Conservation (phyloP, 2,797 vertebrate species). For the Diglossa cyanea region DNA sequence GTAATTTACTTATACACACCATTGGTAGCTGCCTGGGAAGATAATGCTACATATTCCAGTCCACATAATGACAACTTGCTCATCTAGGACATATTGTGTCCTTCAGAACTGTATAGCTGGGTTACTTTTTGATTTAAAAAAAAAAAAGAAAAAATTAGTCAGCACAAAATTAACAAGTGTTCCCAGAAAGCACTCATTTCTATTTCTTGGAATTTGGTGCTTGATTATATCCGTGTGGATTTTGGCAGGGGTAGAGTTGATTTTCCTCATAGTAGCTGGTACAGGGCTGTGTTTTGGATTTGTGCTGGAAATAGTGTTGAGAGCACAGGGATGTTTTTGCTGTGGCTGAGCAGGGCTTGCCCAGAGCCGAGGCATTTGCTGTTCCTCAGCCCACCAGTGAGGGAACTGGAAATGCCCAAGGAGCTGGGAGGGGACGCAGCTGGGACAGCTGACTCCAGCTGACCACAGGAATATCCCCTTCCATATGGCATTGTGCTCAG, state of each 20-base stretch:
- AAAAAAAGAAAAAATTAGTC: background rate
- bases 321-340: background rate
- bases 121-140: background rate
- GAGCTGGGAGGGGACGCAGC: background rate
- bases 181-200: background rate
- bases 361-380: background rate
- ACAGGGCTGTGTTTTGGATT: background rate
- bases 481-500: fast-evolving
- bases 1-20: background rate
- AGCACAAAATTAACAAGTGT: background rate
- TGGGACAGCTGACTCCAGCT: background rate
- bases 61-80: background rate
- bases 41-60: background rate
- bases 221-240: background rate
- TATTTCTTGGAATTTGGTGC: background rate
- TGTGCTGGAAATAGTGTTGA: background rate
- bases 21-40: background rate
- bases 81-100: background rate
- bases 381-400: fast-evolving
- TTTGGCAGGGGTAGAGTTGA: background rate
- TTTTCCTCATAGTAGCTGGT: background rate
- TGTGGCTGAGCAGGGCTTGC: background rate
- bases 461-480: background rate
- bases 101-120: background rate
- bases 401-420: background rate